These are phyloP conservation scores for Rhagologus leucostigma DNA, from an alignment of 2,113 vertebrate genomes.

Conservation along the genomic window DNA sequence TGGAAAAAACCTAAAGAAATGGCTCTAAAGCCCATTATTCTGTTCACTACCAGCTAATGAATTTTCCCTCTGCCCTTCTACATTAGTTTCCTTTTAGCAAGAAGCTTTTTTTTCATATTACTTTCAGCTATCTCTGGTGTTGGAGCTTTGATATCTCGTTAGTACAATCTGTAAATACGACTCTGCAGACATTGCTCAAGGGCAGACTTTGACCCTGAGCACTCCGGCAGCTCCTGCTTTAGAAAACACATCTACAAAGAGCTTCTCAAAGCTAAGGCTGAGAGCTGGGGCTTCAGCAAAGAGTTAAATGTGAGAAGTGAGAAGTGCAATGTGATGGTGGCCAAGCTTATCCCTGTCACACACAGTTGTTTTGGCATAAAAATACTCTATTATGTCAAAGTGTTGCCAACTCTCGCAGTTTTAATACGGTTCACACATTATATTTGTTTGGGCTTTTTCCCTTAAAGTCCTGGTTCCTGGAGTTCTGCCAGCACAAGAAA, in stretches of 20 bases:
- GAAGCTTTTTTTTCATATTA: not conserved
- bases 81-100: constrained; percentile 10
- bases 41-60: not conserved
- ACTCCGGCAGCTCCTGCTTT: not conserved
- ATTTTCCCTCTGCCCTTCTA: constrained; percentile 26
- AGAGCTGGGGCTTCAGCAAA: not conserved
- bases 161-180: constrained; percentile 7
- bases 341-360: constrained; percentile 7
- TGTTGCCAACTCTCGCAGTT: not conserved
- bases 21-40: not conserved
- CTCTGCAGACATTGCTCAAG: constrained; percentile 21
- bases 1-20: not conserved
- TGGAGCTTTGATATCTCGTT: constrained; percentile 42
- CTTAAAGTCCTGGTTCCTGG: not conserved
- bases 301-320: not conserved
- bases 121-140: not conserved
- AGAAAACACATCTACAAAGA: not conserved
- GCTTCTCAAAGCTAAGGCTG: not conserved
- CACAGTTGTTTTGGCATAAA: constrained; percentile 23
- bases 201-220: constrained; percentile 33
- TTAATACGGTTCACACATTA: not conserved
- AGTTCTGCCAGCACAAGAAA: not conserved
- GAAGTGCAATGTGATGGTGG: not conserved
- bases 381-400: not conserved
- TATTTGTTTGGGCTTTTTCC: constrained; percentile 2